Evolutionary conservation across 1,140 invertebrate species (phyloP).

Genomic region (Drosophila nasuta): DNA sequence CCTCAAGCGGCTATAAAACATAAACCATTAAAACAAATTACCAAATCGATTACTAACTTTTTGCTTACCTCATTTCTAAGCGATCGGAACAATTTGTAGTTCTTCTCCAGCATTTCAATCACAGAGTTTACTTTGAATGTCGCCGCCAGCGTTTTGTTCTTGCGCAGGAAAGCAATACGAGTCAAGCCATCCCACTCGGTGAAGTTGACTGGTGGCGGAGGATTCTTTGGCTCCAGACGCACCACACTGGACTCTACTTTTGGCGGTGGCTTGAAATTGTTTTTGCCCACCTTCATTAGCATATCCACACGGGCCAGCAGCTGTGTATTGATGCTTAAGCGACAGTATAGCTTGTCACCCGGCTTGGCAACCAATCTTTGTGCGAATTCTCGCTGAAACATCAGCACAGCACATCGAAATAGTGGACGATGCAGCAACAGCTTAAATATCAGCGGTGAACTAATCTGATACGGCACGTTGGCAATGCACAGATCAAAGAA

Average conservation of each 20-base stretch:
- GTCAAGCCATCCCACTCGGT: slow-evolving; percentile 99
- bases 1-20: slow-evolving; percentile 88
- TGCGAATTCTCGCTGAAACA: slow-evolving; percentile 99
- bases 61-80: slow-evolving; percentile 92
- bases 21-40: neutral
- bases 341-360: slow-evolving; percentile 98
- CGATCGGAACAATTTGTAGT: slow-evolving; percentile 95
- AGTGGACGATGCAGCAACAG: slow-evolving; percentile 95
- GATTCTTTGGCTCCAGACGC: slow-evolving; percentile 97
- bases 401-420: slow-evolving; percentile 97
- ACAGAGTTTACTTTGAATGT: slow-evolving; percentile 94
- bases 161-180: slow-evolving; percentile 96
- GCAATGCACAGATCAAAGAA: slow-evolving; percentile 99
- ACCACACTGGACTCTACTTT: slow-evolving; percentile 99
- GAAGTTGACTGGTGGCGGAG: slow-evolving; percentile 98
- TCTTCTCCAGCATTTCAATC: slow-evolving; percentile 94
- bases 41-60: neutral
- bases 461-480: slow-evolving; percentile 99
- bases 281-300: slow-evolving; percentile 98
- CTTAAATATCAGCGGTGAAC: slow-evolving; percentile 99
- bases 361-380: slow-evolving; percentile 98
- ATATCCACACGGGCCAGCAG: slow-evolving; percentile 97
- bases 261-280: slow-evolving; percentile 99
- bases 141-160: slow-evolving; percentile 96
- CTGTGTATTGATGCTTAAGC: slow-evolving; percentile 98